phyloP scores from a whole-genome alignment of 2,797 vertebrate species.

The Gymnoscopelus microlampas region DNA sequence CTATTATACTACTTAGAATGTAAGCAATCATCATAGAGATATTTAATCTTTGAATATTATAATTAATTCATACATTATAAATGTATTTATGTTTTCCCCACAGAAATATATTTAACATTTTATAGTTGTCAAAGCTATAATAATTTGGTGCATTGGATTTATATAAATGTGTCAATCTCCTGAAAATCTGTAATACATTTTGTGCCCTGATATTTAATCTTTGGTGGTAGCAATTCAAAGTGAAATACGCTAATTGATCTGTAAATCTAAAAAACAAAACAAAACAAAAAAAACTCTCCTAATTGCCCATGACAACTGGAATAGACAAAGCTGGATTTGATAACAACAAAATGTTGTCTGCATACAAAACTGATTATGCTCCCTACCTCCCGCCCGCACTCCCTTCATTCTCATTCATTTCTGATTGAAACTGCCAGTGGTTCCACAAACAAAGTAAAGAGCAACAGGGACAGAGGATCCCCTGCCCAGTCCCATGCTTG shows the following conservation, averaged over 20 bases:
- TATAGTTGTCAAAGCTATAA: constrained; percentile 6
- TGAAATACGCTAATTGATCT: constrained; percentile 2
- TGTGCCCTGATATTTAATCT: constrained; percentile 11
- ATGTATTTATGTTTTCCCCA: constrained; percentile 13
- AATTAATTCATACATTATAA: too few relatives aligned
- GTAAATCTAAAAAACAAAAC: neutral
- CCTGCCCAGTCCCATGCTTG: neutral
- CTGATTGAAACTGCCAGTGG: constrained; percentile 7
- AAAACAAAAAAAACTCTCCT: neutral
- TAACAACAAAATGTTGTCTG: constrained; percentile 9
- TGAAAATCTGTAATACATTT: constrained; percentile 1
- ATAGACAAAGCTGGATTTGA: neutral
- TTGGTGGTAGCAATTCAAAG: neutral
- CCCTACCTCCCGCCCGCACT: neutral
- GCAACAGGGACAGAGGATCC: neutral
- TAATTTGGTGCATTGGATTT: neutral
- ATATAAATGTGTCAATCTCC: neutral
- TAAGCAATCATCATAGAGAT: neutral
- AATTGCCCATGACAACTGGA: constrained; percentile 9
- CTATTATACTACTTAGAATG: constrained; percentile 6
- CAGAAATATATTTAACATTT: neutral
- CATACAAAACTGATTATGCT: constrained; percentile 21
- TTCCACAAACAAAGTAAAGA: constrained; percentile 19
- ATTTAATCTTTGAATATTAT: constrained; percentile 6
- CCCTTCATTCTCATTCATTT: neutral